Conservation (phyloP, 2,888 invertebrate species). For the Caenorhabditis panamensis region DNA sequence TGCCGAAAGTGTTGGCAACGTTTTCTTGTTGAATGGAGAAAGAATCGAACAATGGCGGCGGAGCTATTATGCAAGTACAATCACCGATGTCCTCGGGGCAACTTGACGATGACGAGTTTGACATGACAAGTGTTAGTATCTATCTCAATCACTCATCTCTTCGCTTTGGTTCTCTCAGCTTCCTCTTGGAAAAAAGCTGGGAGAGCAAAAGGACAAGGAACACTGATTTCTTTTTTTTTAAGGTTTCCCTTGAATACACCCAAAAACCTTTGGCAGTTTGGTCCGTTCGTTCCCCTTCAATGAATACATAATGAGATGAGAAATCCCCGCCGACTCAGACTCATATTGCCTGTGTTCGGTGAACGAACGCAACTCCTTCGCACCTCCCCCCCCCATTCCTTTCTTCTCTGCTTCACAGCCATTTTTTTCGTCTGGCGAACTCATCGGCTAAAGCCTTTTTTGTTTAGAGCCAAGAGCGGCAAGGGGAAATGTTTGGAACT, state of each 20-base stretch:
- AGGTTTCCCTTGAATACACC: background rate
- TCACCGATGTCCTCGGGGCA: conserved; percentile 21
- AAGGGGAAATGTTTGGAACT: conserved; percentile 38
- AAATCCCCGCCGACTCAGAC: conserved; percentile 8
- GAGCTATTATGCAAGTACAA: conserved; percentile 41
- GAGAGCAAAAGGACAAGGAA: background rate
- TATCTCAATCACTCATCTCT: conserved; percentile 45
- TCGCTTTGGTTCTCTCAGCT: no score
- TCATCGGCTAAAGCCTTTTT: conserved; percentile 39
- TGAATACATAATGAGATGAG: conserved; percentile 6
- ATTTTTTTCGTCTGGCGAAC: conserved; percentile 8
- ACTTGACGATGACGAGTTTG: conserved; percentile 35
- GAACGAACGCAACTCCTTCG: background rate
- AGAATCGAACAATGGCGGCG: background rate
- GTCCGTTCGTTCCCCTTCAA: background rate
- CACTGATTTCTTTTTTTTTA: background rate
- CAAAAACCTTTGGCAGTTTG: no score
- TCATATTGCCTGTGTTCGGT: background rate
- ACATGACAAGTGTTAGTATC: conserved; percentile 56
- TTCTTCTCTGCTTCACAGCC: background rate
- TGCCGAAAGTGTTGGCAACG: conserved; percentile 46
- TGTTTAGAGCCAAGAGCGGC: conserved; percentile 32
- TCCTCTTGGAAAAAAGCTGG: background rate
- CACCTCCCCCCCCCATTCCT: background rate
- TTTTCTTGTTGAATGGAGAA: background rate